Base-by-base conservation (phyloP, 1,140 invertebrate genomes). In the Trissolcus basalis region DNA sequence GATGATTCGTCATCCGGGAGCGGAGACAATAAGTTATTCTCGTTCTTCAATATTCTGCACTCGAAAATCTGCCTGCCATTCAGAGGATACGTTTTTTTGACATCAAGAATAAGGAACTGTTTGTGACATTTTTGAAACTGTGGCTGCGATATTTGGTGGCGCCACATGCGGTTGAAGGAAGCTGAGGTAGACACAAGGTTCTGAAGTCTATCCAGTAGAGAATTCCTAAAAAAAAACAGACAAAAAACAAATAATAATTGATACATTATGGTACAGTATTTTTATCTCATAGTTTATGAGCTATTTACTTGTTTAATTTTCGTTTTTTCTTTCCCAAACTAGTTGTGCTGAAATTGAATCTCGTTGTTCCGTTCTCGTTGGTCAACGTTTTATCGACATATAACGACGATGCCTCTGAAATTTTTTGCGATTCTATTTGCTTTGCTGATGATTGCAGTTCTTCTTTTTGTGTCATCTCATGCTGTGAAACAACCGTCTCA, bases 81-180 rank as follows among this genome's bases (percentile, higher is more conserved):
- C 2, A 71, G 54, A 0, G n/a, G 69, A 36, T 67, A 72, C 10
- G 67, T 78, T 4, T 72, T 36, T 4, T 36, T 36, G 14, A 87
- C 69, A 8, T 45, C 36, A 12, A 85, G 45, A 10, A 70, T 64
- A 5, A 83, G 77, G 39, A 65, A 85, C 6, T 77, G 76, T 5
- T 61, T 54, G 33, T 77, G 44, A 0, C 51, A 49, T 19, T 16
- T 47, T 14, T 79, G 63, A 13, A 69, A 55, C 15, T 54, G 65
- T 3, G 35, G n/a, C 47, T 82, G 76, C 2, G 49, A 74, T 14
- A 87, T 67, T 65, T 82, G 80, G 60, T 88, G 80, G 1, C 60
- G 79, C 82, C 86, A 88, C 36, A 88, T 60, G 10, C 84, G 83
- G 27, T 85, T 56, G 45, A 48, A 77, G 2, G 85, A 86, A 19